These are phyloP conservation scores for Antheraea pernyi DNA, from an alignment of 1,140 invertebrate species.

Conservation along the genomic window DNA sequence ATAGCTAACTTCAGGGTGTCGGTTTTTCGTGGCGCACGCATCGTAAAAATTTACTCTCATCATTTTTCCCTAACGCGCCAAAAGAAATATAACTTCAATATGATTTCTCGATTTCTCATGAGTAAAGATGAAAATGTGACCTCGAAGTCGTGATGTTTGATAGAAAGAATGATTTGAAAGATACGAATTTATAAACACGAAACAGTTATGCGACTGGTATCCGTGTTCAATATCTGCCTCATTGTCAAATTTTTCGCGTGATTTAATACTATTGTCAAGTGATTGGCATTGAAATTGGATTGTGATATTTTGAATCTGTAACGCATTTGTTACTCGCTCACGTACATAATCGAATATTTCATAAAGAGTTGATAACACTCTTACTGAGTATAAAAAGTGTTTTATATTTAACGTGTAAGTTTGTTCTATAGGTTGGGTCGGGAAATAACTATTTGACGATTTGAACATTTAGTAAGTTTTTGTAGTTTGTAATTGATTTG, in stretches of 20 bases:
- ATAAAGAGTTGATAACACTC: background rate
- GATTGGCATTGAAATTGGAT: conserved; percentile 16
- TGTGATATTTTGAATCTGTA: conserved; percentile 5
- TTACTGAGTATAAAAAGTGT: background rate
- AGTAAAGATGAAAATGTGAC: background rate
- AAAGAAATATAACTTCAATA: no score
- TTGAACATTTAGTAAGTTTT: no score
- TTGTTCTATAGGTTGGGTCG: no score
- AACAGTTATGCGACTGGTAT: background rate
- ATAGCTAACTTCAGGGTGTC: no score
- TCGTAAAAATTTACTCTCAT: no score
- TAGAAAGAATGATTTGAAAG: background rate
- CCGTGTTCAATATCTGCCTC: background rate
- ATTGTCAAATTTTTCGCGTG: conserved; percentile 1
- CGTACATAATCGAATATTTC: background rate
- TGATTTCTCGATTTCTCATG: background rate
- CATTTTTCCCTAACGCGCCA: no score
- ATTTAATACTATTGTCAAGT: conserved; percentile 10
- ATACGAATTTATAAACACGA: background rate
- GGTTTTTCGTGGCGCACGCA: no score
- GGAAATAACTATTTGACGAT: no score
- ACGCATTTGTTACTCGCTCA: background rate
- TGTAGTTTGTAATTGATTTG: no score
- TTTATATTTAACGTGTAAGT: no score
- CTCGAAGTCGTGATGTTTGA: background rate